Conservation (phyloP, 2,888 invertebrate genomes). For the Pyralis farinalis region DNA sequence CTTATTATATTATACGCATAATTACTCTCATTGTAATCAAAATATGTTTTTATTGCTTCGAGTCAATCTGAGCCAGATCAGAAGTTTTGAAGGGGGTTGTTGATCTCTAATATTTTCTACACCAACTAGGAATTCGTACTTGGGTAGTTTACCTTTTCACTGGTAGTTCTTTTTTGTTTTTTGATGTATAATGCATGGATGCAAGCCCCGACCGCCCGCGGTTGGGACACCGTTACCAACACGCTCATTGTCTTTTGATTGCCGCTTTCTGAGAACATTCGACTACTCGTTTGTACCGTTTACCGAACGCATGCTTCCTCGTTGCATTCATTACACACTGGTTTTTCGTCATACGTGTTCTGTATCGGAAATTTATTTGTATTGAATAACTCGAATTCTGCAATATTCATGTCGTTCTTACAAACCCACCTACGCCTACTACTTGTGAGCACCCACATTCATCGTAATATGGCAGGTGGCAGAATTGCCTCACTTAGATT, state of each 20-base stretch:
- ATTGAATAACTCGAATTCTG: slow-evolving; percentile 7
- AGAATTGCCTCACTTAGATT: too few relatives aligned
- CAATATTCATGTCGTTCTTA: too few relatives aligned
- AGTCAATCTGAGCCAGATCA: too few relatives aligned
- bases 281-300: slow-evolving; percentile 73
- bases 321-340: slow-evolving; percentile 62
- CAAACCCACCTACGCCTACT: not conserved
- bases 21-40: too few relatives aligned
- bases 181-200: slow-evolving; percentile 54
- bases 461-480: not conserved
- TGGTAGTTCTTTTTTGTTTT: slow-evolving; percentile 47
- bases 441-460: not conserved
- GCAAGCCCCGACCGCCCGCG: slow-evolving; percentile 35
- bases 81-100: too few relatives aligned
- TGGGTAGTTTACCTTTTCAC: too few relatives aligned
- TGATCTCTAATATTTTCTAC: too few relatives aligned
- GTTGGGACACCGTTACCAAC: slow-evolving; percentile 57
- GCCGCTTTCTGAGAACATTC: slow-evolving; percentile 66
- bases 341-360: slow-evolving; percentile 50
- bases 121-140: too few relatives aligned
- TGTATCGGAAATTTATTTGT: slow-evolving; percentile 22
- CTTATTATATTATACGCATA: too few relatives aligned
- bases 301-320: slow-evolving; percentile 60
- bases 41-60: too few relatives aligned
- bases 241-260: slow-evolving; percentile 69